phyloP scores from a whole-genome alignment of 2,113 vertebrate species.

The Thamnaconus septentrionalis region DNA sequence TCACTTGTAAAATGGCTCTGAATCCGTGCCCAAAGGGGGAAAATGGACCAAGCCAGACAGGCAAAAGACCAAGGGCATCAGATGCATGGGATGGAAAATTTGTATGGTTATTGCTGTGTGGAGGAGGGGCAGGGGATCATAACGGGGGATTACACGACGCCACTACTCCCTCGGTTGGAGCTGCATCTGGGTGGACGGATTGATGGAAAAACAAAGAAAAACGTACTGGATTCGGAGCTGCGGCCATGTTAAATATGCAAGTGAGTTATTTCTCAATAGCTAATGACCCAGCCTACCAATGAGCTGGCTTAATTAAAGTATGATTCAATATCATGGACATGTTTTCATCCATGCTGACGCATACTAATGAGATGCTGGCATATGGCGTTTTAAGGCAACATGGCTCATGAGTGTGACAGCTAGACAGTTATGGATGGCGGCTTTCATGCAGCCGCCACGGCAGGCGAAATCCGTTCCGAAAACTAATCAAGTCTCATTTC shows the following conservation, averaged over 20 bases:
- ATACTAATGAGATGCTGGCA: slow-evolving; percentile 53
- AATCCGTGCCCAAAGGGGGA: slow-evolving; percentile 31
- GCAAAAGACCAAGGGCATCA: slow-evolving; percentile 24
- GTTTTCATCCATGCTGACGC: slow-evolving; percentile 40
- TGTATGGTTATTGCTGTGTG: too few species aligned
- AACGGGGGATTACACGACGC: too few species aligned
- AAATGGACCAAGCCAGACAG: neutral
- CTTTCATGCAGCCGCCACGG: slow-evolving; percentile 18
- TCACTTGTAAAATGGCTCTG: slow-evolving; percentile 33
- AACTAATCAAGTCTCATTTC: slow-evolving; percentile 25
- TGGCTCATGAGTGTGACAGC: slow-evolving; percentile 31
- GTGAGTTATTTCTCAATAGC: slow-evolving; percentile 26
- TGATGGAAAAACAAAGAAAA: slow-evolving; percentile 4
- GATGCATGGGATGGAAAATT: slow-evolving; percentile 13
- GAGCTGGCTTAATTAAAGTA: slow-evolving; percentile 52
- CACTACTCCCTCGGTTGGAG: too few species aligned
- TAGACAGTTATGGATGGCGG: slow-evolving; percentile 21
- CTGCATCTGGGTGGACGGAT: slow-evolving; percentile 1
- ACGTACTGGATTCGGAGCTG: slow-evolving; percentile 3
- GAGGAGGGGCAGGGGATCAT: neutral
- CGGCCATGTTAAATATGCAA: slow-evolving; percentile 28
- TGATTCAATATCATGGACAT: slow-evolving; percentile 51
- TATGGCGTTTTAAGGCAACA: slow-evolving; percentile 32
- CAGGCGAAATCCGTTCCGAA: slow-evolving; percentile 10
- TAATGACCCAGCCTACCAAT: slow-evolving; percentile 42